A percentile compares a stretch with the other conserved stretches of the same genome.
These are phyloP conservation scores for Uria aalge DNA, from an alignment of 2,113 vertebrate genomes.

Conservation along the genomic window DNA sequence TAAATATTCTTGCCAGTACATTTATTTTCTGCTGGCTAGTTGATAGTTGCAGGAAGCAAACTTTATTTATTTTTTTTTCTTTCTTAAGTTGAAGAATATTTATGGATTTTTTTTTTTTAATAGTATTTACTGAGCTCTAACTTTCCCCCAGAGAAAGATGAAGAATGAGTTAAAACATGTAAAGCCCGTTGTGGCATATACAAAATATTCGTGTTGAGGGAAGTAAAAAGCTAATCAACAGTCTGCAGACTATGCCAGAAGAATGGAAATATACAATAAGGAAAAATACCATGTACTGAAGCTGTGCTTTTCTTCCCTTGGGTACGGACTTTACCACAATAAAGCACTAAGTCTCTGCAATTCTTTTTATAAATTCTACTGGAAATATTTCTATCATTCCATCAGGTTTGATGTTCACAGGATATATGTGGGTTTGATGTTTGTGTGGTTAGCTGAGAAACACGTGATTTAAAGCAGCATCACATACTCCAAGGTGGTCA, in stretches of 20 bases:
- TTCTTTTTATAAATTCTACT: neutral
- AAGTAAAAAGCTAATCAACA: neutral
- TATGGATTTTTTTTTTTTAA: neutral
- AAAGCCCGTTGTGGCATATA: neutral
- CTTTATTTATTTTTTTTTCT: neutral
- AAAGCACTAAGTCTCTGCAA: neutral
- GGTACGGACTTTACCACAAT: neutral
- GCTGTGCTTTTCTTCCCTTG: neutral
- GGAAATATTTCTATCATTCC: neutral
- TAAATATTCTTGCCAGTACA: conserved; percentile 21
- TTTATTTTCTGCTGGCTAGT: neutral
- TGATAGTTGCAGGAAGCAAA: neutral
- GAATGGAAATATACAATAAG: neutral
- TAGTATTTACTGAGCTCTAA: neutral
- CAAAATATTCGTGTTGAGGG: neutral
- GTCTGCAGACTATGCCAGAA: neutral
- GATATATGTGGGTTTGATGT: neutral
- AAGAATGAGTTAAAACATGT: neutral
- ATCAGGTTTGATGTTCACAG: neutral
- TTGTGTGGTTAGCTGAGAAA: neutral
- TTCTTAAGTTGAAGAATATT: neutral
- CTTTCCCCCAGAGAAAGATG: neutral
- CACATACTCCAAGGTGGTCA: neutral
- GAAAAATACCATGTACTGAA: neutral
- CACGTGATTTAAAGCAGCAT: neutral